Evolutionary conservation across 2,113 vertebrate species (phyloP).

Genomic region (Pantherophis guttatus): DNA sequence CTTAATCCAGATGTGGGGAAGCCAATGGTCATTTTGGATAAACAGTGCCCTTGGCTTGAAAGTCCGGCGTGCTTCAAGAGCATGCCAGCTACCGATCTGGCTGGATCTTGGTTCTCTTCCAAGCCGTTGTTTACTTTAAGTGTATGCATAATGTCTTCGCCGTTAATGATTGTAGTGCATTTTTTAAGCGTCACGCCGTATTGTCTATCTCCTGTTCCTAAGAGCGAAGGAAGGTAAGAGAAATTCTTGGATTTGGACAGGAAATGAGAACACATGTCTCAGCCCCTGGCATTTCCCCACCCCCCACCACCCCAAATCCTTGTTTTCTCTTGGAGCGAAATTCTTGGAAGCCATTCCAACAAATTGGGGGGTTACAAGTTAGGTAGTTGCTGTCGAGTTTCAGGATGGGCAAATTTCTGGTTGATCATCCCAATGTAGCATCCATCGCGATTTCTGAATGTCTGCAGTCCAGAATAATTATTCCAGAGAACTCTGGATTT

Average conservation of each 20-base stretch:
- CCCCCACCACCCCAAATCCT: too few relatives aligned
- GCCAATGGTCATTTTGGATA: not conserved
- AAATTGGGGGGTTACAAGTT: not conserved
- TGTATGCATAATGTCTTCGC: constrained; percentile 22
- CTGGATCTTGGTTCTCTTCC: not conserved
- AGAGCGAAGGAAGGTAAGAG: constrained; percentile 29
- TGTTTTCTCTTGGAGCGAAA: not conserved
- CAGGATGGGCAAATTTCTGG: not conserved
- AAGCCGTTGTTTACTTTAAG: not conserved
- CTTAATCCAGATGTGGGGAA: not conserved
- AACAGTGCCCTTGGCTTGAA: not conserved
- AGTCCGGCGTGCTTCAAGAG: not conserved
- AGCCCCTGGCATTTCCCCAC: not conserved
- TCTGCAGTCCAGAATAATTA: not conserved
- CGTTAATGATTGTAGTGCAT: not conserved
- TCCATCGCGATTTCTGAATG: constrained; percentile 10
- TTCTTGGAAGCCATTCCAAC: not conserved
- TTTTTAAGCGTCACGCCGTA: not conserved
- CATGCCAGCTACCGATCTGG: not conserved
- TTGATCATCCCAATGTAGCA: not conserved
- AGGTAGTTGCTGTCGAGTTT: not conserved
- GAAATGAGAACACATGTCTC: not conserved
- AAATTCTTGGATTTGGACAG: constrained; percentile 11
- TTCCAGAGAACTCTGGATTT: not conserved
- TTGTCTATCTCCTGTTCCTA: constrained; percentile 16